phyloP scores from a whole-genome alignment of 1,140 invertebrate genomes.

The Anastatus disparis region DNA sequence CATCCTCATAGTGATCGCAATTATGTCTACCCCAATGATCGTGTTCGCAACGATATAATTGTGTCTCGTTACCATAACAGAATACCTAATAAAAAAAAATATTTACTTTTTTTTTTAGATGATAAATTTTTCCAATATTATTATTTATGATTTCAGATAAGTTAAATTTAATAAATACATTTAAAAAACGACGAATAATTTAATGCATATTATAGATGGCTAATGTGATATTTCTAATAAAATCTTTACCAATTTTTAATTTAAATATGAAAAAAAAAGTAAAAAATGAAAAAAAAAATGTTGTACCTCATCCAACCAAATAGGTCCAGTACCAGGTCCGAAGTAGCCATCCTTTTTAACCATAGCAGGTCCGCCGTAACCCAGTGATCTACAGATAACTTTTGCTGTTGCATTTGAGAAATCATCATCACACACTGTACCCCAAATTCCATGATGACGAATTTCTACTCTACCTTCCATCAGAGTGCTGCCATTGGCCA shows the following conservation, averaged over 20 bases:
- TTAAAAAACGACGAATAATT: too few relatives aligned
- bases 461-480: conserved; percentile 78
- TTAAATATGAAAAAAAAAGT: too few relatives aligned
- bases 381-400: conserved; percentile 74
- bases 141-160: too few relatives aligned
- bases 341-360: conserved; percentile 67
- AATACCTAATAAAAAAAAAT: conserved; percentile 69
- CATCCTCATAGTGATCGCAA: conserved; percentile 81
- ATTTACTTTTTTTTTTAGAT: too few relatives aligned
- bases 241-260: too few relatives aligned
- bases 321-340: conserved; percentile 70
- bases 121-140: too few relatives aligned
- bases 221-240: too few relatives aligned
- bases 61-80: conserved; percentile 77
- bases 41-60: conserved; percentile 72
- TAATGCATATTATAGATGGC: too few relatives aligned
- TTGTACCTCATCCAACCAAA: conserved; percentile 76
- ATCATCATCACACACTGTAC: conserved; percentile 83
- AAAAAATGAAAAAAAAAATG: too few relatives aligned
- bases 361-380: conserved; percentile 70
- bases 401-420: conserved; percentile 75
- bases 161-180: too few relatives aligned
- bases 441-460: conserved; percentile 77
- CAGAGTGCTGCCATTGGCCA: conserved; percentile 69
- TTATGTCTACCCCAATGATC: conserved; percentile 77